Evolutionary conservation across 2,113 vertebrate species (phyloP), one percentile per base, ranked within the genome.

Genomic region (Planiliza haematocheilus): DNA sequence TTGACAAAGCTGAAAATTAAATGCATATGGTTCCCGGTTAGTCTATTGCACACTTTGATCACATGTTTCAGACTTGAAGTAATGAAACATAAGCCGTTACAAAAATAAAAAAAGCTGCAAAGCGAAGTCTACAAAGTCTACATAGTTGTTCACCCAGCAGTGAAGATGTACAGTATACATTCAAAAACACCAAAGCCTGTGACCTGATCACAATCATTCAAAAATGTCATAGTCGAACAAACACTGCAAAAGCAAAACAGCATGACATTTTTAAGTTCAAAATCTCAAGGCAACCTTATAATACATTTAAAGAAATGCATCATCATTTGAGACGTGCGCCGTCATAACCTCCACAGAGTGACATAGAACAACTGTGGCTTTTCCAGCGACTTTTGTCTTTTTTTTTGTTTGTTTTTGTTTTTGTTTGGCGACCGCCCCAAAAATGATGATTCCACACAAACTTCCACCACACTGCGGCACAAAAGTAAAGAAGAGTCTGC

Each of bases 221-320:
- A 57, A 2, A 46, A 38, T 70, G 49, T 51, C 65, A 60, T 46
- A 57, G 18, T 39, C 51, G 7, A 70, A 48, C 52, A 69, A 24
- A 37, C 21, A 38, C 34, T 56, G 62, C 41, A 68, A 11, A 69
- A 53, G 34, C 16, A 18, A 7, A 14, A 59, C 48, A 59, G 38
- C 18, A 7, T 17, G 24, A 58, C 8, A 57, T 53, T 68, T 56
- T 56, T 12, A 34, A 37, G 30, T 41, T 34, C 14, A 4, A 60
- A 83, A 65, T 77, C 18, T 65, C 18, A 58, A 51, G 30, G 62
- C 55, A 70, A 51, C 20, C 18, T 7, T 5, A 16, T n/a, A 52
- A 48, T 45, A 30, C 16, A 49, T 77, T 43, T 55, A 63, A 73
- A 59, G 55, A 48, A 73, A 74, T 68, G 79, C 79, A 83, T 76